These are phyloP conservation scores for Sogatella furcifera DNA, from an alignment of 1,140 invertebrate species.

Conservation along the genomic window DNA sequence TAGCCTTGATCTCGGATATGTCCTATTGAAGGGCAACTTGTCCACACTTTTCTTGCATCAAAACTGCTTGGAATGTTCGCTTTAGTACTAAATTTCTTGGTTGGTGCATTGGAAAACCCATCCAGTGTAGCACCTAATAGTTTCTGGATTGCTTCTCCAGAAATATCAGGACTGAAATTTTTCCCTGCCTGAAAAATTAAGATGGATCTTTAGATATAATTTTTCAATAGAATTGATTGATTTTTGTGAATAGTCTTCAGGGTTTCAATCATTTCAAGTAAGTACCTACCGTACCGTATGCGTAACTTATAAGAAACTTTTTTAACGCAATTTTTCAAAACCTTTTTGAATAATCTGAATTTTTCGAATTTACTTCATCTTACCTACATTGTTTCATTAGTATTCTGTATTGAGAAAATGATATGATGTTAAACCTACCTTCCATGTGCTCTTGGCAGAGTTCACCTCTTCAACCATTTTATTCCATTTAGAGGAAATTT, in stretches of 20 bases:
- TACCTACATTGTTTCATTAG: too few relatives aligned
- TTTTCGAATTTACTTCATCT: too few relatives aligned
- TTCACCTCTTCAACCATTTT: background rate
- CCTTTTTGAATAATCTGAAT: too few relatives aligned
- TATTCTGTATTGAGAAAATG: too few relatives aligned
- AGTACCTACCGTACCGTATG: too few relatives aligned
- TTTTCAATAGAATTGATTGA: background rate
- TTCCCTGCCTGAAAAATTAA: constrained; percentile 2
- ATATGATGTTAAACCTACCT: background rate
- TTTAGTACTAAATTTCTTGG: background rate
- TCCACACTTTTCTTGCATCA: constrained; percentile 68
- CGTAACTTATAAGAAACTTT: too few relatives aligned
- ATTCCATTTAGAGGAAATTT: too few relatives aligned
- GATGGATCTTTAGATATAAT: background rate
- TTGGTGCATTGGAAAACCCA: background rate
- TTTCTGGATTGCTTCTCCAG: background rate
- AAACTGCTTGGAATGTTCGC: constrained; percentile 55
- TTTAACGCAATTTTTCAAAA: too few relatives aligned
- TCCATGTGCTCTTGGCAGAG: constrained; percentile 1
- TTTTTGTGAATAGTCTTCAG: too few relatives aligned
- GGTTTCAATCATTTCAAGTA: too few relatives aligned
- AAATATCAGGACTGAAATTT: background rate
- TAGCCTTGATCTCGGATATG: constrained; percentile 66
- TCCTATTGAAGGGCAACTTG: constrained; percentile 65
- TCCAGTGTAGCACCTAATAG: background rate